phyloP scores from a whole-genome alignment of 1,140 invertebrate genomes.

The Caligus rogercresseyi region DNA sequence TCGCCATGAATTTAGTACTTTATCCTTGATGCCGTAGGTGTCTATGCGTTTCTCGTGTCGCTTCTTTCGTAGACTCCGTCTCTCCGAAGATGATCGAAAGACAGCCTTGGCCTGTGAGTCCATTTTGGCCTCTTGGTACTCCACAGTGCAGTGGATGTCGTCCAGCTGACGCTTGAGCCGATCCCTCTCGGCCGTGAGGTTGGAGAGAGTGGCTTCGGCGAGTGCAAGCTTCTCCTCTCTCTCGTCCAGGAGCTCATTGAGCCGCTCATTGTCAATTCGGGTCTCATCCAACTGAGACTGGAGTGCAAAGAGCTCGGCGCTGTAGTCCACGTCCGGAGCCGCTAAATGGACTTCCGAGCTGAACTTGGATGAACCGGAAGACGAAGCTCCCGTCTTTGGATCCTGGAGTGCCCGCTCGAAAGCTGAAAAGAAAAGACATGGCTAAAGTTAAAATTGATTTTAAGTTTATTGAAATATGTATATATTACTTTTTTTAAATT shows the following conservation, averaged over 20 bases:
- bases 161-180: constrained; percentile 14
- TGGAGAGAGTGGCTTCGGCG: neutral
- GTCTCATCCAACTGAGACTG: neutral
- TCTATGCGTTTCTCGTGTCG: constrained; percentile 14
- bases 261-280: neutral
- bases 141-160: constrained; percentile 1
- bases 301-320: neutral
- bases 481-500: too few species aligned
- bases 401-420: neutral
- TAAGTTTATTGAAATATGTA: too few species aligned
- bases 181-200: constrained; percentile 22
- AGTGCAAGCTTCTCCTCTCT: neutral
- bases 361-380: neutral
- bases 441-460: too few species aligned
- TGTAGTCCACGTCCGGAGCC: neutral
- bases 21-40: too few species aligned
- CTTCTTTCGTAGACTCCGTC: constrained; percentile 11
- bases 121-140: constrained; percentile 15
- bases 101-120: neutral
- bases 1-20: too few species aligned
- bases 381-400: neutral
- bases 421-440: neutral
- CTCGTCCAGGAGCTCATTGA: neutral
- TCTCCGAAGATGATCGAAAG: constrained; percentile 1
- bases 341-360: neutral